Percentiles rank a stretch among this genome's conserved stretches.
phyloP scores from a whole-genome alignment of 2,888 invertebrate species.

The Nomada fabriciana region DNA sequence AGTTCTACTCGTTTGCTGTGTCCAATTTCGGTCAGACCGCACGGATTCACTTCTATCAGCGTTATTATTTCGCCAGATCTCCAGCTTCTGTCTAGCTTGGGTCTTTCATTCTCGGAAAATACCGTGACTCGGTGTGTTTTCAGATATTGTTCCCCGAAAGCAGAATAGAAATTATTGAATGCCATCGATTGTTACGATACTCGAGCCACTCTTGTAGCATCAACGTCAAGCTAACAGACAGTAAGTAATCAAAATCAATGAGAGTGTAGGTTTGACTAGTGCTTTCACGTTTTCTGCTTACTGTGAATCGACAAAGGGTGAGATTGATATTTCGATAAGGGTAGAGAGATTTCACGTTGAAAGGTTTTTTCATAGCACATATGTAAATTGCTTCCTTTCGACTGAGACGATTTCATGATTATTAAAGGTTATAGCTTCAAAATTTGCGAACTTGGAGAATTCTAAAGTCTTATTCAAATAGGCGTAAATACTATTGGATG shows the following conservation, averaged over 20 bases:
- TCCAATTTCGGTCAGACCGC: conserved; percentile 65
- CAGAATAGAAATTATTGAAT: conserved; percentile 55
- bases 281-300: neutral
- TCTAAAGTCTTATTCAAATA: too few relatives aligned
- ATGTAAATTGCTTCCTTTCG: too few relatives aligned
- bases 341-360: neutral
- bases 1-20: conserved; percentile 61
- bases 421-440: too few relatives aligned
- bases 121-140: conserved; percentile 66
- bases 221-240: conserved; percentile 14
- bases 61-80: conserved; percentile 70
- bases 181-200: conserved; percentile 48
- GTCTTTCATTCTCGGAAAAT: conserved; percentile 57
- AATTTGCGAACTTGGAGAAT: too few relatives aligned
- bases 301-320: neutral
- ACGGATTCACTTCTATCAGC: conserved; percentile 71
- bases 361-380: neutral
- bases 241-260: conserved; percentile 33
- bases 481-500: too few relatives aligned
- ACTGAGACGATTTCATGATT: too few relatives aligned
- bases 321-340: neutral
- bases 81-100: conserved; percentile 49
- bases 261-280: neutral
- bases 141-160: conserved; percentile 63
- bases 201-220: neutral